Conservation (phyloP, 1,140 invertebrate genomes). For the Aculops lycopersici region DNA sequence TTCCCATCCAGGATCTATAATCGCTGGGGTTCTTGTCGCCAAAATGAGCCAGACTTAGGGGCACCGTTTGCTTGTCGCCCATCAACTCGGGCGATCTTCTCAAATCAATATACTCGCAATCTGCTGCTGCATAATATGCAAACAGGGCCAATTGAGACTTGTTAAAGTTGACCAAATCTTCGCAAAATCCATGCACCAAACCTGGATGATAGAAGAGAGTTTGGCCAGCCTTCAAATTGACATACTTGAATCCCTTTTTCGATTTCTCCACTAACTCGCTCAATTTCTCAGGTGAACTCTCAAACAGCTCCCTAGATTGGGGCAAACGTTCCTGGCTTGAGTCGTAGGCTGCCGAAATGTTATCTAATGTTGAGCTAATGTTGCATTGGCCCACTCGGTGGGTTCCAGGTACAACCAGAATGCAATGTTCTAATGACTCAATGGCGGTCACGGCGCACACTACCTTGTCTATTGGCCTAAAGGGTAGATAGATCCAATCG, state of each 20-base stretch:
- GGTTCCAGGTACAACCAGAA: not conserved
- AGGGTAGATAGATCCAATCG: not conserved
- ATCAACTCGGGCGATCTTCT: not conserved
- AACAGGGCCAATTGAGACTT: not conserved
- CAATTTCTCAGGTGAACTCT: not conserved
- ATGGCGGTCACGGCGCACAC: not conserved
- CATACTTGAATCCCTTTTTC: not conserved
- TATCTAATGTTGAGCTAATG: not conserved
- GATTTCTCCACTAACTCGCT: not conserved
- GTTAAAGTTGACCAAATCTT: not conserved
- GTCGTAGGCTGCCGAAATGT: no score
- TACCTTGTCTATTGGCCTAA: not conserved
- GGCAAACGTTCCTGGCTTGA: no score
- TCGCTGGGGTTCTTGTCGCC: not conserved
- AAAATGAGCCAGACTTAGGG: not conserved
- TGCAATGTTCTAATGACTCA: not conserved
- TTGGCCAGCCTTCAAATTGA: not conserved
- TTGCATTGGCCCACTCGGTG: not conserved
- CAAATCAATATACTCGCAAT: not conserved
- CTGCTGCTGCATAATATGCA: not conserved
- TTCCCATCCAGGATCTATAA: not conserved
- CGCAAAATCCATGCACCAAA: not conserved
- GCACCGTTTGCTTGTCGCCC: not conserved
- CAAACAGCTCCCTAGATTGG: not conserved
- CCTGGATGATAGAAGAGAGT: not conserved